Percentiles rank a stretch among this genome's conserved stretches.
Evolutionary conservation across 2,797 vertebrate genomes (phyloP).

Genomic region (Tachyglossus aculeatus): DNA sequence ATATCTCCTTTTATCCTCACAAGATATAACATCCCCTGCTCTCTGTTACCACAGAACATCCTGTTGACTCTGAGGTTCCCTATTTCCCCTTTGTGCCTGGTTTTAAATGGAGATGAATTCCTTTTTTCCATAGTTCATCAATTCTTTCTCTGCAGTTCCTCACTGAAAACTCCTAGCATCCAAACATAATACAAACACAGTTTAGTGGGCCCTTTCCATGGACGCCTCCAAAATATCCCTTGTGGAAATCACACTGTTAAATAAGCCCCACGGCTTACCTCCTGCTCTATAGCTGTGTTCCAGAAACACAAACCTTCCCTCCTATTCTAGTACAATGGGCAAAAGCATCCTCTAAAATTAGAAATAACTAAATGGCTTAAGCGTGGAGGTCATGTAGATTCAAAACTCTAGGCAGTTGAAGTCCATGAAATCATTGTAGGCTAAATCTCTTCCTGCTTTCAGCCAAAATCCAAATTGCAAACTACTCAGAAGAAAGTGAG

Average conservation of each 20-base stretch:
- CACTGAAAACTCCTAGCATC: not conserved
- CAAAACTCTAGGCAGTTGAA: conserved; percentile 54
- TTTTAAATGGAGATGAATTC: too few species aligned
- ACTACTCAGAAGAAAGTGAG: conserved; percentile 64
- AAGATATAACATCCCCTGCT: too few species aligned
- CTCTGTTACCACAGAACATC: too few species aligned
- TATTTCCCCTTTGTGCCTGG: too few species aligned
- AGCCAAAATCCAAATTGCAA: conserved; percentile 64
- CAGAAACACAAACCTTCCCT: conserved; percentile 44
- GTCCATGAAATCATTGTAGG: conserved; percentile 58
- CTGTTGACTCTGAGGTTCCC: too few species aligned
- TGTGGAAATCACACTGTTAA: conserved; percentile 22
- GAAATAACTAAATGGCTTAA: conserved; percentile 38
- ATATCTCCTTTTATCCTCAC: too few species aligned
- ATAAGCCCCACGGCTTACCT: conserved; percentile 39
- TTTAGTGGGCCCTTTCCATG: not conserved
- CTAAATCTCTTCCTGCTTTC: conserved; percentile 60
- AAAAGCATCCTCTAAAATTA: conserved; percentile 1
- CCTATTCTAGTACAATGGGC: conserved; percentile 30
- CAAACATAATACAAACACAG: not conserved
- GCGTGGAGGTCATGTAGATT: conserved; percentile 38
- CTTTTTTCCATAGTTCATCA: too few species aligned
- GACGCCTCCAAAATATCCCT: conserved; percentile 40
- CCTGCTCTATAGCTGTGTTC: conserved; percentile 25
- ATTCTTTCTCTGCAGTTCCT: not conserved